Conservation (phyloP, 2,797 vertebrate genomes). For the Arremon brunneinucha region DNA sequence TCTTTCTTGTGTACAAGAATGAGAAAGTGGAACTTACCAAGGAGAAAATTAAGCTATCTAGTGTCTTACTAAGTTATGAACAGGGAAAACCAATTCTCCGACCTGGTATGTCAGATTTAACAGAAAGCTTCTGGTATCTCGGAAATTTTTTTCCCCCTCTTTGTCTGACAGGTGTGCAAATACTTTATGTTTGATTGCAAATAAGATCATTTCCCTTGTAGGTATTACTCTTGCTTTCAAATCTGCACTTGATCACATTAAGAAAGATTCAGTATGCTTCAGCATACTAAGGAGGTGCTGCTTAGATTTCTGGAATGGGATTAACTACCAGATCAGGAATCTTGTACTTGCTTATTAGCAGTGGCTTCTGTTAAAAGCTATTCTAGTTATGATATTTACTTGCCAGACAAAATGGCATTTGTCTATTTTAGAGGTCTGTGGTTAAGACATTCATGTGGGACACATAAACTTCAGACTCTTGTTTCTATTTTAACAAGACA, state of each 20-base stretch:
- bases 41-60: not conserved
- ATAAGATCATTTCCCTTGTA: not conserved
- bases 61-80: not conserved
- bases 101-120: not conserved
- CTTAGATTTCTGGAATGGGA: not conserved
- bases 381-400: not conserved
- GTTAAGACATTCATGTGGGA: not conserved
- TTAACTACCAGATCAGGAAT: not conserved
- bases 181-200: not conserved
- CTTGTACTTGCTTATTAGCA: not conserved
- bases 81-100: not conserved
- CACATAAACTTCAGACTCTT: not conserved
- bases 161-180: not conserved
- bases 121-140: not conserved
- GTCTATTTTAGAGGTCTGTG: not conserved
- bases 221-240: not conserved
- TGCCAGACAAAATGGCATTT: not conserved
- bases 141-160: rapidly evolving
- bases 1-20: not conserved
- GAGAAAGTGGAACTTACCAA: not conserved
- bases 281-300: not conserved
- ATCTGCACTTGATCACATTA: not conserved
- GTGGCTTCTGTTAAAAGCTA: not conserved
- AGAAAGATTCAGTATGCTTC: not conserved
- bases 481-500: not conserved